phyloP scores from a whole-genome alignment of 2,113 vertebrate species.

The Clupea harengus region DNA sequence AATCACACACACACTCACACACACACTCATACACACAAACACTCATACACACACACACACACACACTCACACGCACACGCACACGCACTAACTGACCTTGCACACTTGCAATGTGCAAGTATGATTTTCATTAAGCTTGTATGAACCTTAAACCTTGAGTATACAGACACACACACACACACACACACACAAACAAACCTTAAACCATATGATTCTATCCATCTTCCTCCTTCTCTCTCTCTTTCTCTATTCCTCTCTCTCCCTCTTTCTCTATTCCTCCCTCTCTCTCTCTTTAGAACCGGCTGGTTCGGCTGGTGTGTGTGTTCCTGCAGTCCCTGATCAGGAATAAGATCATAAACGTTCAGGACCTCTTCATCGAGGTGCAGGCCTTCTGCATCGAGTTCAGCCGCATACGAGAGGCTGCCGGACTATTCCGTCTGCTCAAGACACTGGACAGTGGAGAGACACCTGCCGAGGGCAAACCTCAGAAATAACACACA shows the following conservation, averaged over 20 bases:
- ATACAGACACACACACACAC: no score
- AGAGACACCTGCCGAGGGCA: background rate
- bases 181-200: no score
- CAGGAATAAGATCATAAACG: conserved; percentile 98
- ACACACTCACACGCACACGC: no score
- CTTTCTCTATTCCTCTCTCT: no score
- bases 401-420: conserved; percentile 96
- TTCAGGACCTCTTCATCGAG: conserved; percentile 98
- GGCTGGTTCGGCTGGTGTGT: conserved; percentile 94
- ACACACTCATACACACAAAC: no score
- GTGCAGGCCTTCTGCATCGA: conserved; percentile 99
- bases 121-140: no score
- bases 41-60: no score
- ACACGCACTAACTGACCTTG: no score
- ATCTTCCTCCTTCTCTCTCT: no score
- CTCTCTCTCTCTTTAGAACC: conserved; percentile 80
- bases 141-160: no score
- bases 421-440: conserved; percentile 92
- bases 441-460: conserved; percentile 61
- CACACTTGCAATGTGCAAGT: no score
- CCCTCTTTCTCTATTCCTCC: background rate
- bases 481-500: background rate
- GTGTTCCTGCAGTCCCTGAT: conserved; percentile 98
- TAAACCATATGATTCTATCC: background rate
- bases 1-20: no score